A percentile compares a stretch with the other conserved stretches of the same genome.
These are phyloP conservation scores for Sthenelais limicola DNA, from an alignment of 2,888 invertebrate species.

Conservation along the genomic window DNA sequence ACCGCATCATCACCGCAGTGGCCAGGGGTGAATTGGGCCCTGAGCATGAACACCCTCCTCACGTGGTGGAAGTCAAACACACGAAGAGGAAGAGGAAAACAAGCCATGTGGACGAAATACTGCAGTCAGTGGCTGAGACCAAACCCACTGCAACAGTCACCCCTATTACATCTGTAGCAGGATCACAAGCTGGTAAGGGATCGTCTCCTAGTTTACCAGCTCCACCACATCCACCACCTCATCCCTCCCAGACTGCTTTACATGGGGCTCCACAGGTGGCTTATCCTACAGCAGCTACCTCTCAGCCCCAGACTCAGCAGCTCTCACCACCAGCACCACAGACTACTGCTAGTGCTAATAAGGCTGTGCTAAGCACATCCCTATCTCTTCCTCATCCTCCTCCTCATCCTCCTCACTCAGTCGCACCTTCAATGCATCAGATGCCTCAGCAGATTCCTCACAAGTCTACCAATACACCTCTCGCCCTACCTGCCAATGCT, in stretches of 20 bases:
- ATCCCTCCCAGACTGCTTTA: neutral
- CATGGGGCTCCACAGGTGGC: conserved; percentile 40
- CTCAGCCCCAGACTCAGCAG: neutral
- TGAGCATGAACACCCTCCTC: conserved; percentile 41
- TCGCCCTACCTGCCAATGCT: neutral
- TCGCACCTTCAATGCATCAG: conserved; percentile 7
- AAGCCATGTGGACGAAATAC: conserved; percentile 16
- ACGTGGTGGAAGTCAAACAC: neutral
- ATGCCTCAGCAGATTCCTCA: conserved; percentile 28
- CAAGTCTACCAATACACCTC: neutral
- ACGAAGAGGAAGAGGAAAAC: conserved; percentile 2
- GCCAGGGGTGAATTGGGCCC: conserved; percentile 78
- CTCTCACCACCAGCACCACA: neutral
- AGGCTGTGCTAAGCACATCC: neutral
- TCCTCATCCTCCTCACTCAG: neutral
- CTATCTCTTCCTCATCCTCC: neutral
- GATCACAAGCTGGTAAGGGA: neutral
- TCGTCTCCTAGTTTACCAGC: neutral
- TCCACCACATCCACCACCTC: conserved; percentile 7
- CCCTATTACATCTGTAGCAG: neutral
- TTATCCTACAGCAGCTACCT: neutral
- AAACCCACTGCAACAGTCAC: neutral
- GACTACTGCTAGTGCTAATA: neutral
- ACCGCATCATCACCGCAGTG: conserved; percentile 92
- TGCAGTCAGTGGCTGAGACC: conserved; percentile 34